Evolutionary conservation across 2,888 invertebrate genomes (phyloP), one percentile per base, ranked within the genome.

Genomic region (Oscheius sp.): DNA sequence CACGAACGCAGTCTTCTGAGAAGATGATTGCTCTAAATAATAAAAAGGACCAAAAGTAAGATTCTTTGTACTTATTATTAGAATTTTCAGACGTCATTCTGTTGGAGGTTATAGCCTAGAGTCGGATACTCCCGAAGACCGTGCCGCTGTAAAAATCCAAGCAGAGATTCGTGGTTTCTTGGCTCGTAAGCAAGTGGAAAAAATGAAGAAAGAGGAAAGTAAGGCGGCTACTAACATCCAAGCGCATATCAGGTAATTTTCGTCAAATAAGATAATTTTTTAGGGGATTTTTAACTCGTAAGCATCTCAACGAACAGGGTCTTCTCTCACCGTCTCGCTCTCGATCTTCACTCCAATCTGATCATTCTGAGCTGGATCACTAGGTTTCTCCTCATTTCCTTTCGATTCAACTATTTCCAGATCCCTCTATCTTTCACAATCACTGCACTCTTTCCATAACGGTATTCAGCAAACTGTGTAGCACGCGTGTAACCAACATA

Each of bases 161-260:
- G 77, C 82, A 1, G 83, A 85, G 65, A 83, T 85, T 57, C 78
- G 85, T 12, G 84, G 85, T 9, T 85, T 80, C 61, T 67, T 85
- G 22, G 75, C 83, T 32, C 68, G 85, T 14, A 85, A 83, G 62
- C 82, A 84, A 14, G 78, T 82, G 26, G 79, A 82, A 33, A 79
- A 78, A 36, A 90, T 91, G 74, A 94, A 94, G 89, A 93, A 93
- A 20, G 92, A 93, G 80, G 88, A 94, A 83, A 91, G 93, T 88
- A 92, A 93, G 87, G 94, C 94, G 0, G 94, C 94, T 30, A 92
- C 93, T 71, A 94, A 93, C 89, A 94, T 94, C 76, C 94, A 94
- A 87, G 93, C 94, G 65, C 93, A 93, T 56, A 94, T 94, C 91
- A 91, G 94, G 76, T 82, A 66, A 49, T 30, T 14, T 14, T 44